phyloP scores from a whole-genome alignment of 2,888 invertebrate species.

The Phrixothrix hirtus region DNA sequence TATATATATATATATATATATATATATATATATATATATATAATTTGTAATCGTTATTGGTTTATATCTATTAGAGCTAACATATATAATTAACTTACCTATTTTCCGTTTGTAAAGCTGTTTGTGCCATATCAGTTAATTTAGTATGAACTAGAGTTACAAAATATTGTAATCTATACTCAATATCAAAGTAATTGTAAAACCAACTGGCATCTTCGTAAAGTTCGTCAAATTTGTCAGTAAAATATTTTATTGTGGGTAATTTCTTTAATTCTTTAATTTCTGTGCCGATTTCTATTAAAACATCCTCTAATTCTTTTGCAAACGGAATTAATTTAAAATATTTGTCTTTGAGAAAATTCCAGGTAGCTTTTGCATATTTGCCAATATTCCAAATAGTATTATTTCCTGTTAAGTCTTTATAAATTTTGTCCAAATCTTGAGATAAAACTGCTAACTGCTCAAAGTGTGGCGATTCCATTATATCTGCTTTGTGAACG shows the following conservation, averaged over 20 bases:
- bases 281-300: constrained; percentile 65
- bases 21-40: too few relatives aligned
- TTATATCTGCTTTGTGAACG: constrained; percentile 75
- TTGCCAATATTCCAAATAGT: constrained; percentile 78
- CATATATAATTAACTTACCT: constrained; percentile 57
- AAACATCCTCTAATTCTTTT: constrained; percentile 65
- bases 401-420: constrained; percentile 77
- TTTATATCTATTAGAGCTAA: not conserved
- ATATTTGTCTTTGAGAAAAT: constrained; percentile 69
- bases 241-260: constrained; percentile 62
- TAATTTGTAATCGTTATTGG: too few relatives aligned
- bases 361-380: constrained; percentile 69
- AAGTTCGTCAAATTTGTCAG: constrained; percentile 64
- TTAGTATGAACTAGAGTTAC: constrained; percentile 71
- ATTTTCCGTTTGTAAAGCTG: constrained; percentile 80
- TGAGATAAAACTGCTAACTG: constrained; percentile 79
- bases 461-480: constrained; percentile 80
- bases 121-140: constrained; percentile 72
- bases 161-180: constrained; percentile 66
- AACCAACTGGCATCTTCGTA: constrained; percentile 70
- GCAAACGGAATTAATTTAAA: constrained; percentile 70
- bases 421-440: constrained; percentile 78
- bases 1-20: too few relatives aligned
- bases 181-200: constrained; percentile 76
- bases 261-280: constrained; percentile 65